phyloP scores from a whole-genome alignment of 2,888 invertebrate species.

The Noctua fimbriata region DNA sequence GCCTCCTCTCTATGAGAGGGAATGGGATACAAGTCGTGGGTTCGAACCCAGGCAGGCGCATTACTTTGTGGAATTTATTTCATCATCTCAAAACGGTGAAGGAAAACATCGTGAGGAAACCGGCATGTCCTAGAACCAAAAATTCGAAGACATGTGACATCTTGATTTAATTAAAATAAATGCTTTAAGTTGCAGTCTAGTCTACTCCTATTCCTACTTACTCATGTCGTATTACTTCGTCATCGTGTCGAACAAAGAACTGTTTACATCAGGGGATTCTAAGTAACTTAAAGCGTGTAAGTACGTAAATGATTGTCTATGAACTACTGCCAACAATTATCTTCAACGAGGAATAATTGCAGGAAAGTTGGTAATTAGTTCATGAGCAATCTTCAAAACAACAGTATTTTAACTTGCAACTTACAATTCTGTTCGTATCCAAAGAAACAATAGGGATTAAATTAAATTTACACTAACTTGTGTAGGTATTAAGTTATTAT shows the following conservation, averaged over 20 bases:
- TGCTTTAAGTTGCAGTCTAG: neutral
- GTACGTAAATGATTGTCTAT: constrained; percentile 1
- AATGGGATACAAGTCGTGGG: too few species aligned
- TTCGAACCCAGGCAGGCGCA: too few species aligned
- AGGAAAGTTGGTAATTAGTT: constrained; percentile 45
- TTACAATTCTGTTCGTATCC: constrained; percentile 18
- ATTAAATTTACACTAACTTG: constrained; percentile 18
- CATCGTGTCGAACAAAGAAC: neutral
- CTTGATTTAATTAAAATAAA: neutral
- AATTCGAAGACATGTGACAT: too few species aligned
- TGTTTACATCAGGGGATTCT: neutral
- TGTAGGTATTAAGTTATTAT: neutral
- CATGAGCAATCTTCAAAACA: constrained; percentile 38
- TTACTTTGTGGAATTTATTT: too few species aligned
- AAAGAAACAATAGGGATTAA: constrained; percentile 36
- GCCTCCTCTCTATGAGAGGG: too few species aligned
- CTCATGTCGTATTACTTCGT: neutral
- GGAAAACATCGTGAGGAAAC: too few species aligned
- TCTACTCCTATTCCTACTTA: neutral
- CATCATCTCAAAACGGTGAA: too few species aligned
- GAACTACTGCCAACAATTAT: constrained; percentile 24
- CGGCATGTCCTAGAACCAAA: too few species aligned
- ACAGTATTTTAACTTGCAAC: constrained; percentile 39
- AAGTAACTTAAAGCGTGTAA: constrained; percentile 9
- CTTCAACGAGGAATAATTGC: constrained; percentile 27